Conservation (phyloP, 2,888 invertebrate genomes). For the Plagiodera versicolora region DNA sequence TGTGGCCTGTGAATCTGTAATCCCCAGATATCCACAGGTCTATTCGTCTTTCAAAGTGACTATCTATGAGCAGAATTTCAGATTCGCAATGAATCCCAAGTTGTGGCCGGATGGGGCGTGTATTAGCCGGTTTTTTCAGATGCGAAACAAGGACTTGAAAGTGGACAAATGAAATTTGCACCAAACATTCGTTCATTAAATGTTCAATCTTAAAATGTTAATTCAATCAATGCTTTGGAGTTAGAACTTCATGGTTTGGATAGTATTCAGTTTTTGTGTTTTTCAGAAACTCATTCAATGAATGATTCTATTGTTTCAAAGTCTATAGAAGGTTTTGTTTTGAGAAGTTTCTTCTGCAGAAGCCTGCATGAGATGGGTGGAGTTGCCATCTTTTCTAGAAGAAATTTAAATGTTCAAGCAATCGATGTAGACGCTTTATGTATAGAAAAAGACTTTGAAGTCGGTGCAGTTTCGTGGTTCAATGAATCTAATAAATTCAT, state of each 20-base stretch:
- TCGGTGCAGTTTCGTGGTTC: too few species aligned
- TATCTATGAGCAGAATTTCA: not conserved
- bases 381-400: not conserved
- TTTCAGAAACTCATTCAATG: not conserved
- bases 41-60: not conserved
- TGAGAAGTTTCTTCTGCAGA: too few species aligned
- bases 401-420: too few species aligned
- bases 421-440: too few species aligned
- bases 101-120: not conserved
- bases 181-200: not conserved
- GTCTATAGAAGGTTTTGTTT: too few species aligned
- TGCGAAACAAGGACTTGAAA: too few species aligned
- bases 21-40: not conserved
- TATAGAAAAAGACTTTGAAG: too few species aligned
- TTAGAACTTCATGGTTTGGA: too few species aligned
- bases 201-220: too few species aligned
- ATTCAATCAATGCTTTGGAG: too few species aligned
- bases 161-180: not conserved
- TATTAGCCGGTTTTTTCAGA: not conserved
- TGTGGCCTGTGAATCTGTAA: not conserved
- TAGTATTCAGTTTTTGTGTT: not conserved
- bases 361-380: not conserved
- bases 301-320: not conserved
- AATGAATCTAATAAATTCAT: not conserved
- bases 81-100: too few species aligned